Evolutionary conservation across 1,140 invertebrate species (phyloP), one percentile per base, ranked within the genome.

Genomic region (Linepithema humile): DNA sequence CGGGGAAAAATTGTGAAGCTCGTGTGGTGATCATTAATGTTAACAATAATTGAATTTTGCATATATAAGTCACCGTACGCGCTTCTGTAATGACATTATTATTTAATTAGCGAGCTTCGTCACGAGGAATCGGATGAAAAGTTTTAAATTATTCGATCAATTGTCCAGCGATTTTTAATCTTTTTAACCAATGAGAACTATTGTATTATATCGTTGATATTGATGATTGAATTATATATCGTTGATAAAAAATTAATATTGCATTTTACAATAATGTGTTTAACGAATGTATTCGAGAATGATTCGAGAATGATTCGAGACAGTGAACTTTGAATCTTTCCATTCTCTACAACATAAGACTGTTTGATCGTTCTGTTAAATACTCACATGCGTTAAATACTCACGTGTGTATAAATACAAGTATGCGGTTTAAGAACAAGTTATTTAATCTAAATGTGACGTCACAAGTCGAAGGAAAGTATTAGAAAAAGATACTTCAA

Each of bases 1-100:
- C 90, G 97, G 97, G 17, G 97, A 98, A 94, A 98, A 98, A 94
- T 92, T 97, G 83, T 97, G 95, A 95, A 89, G 7, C 3, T 55
- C n/a, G n/a, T 35, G 20, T 26, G 17, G 65, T 48, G 67, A 80
- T 74, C 10, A 3, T 48, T n/a, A 20, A 74, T 17, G 23, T 43
- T 50, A 29, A 4, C 15, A 10, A 60, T 38, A 20, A 0, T 29
- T 7, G 59, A 64, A 17, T 64, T 29, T 80, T 15, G 15, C 23
- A 69, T 69, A 26, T 15, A 80, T 35, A 26, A 64, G 29, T 3
- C 43, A 38, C 17, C 57, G n/a, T n/a, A 53, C 38, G 45, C 4
- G 10, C 35, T 60, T 23, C 6, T 4, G 9, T 23, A 40, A 69
- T 70, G 35, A 32, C 17, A 53, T 20, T 70, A 32, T 55, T 1